phyloP scores from a whole-genome alignment of 2,888 invertebrate genomes.

The Stratiomys singularior region DNA sequence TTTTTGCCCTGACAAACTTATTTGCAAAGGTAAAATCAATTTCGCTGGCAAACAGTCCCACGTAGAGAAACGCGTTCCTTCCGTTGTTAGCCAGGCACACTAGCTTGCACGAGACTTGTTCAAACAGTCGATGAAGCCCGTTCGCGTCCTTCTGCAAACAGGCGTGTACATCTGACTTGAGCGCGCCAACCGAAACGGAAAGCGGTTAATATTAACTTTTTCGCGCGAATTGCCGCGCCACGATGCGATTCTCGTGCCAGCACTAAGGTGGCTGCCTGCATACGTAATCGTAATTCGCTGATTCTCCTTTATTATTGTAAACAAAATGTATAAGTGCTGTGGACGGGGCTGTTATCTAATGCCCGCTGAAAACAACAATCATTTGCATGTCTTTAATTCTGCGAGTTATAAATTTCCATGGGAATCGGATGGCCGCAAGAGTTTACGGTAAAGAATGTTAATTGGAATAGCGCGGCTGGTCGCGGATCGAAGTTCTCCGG shows the following conservation, averaged over 20 bases:
- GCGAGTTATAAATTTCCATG: background rate
- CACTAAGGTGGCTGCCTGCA: background rate
- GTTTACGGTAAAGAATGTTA: slow-evolving; percentile 28
- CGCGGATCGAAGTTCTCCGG: background rate
- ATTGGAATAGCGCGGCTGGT: background rate
- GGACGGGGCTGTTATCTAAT: slow-evolving; percentile 4
- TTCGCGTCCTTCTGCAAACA: background rate
- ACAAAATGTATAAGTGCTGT: slow-evolving; percentile 5
- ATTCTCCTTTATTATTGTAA: slow-evolving; percentile 1
- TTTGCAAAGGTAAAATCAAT: too few relatives aligned
- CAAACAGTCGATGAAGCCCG: background rate
- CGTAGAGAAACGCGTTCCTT: background rate
- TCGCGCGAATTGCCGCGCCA: background rate
- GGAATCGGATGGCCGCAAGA: background rate
- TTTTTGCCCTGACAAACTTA: too few relatives aligned
- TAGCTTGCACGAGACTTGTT: slow-evolving; percentile 5
- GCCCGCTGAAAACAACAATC: slow-evolving; percentile 18
- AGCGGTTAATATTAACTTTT: too few relatives aligned
- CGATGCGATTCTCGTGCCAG: background rate
- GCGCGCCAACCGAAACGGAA: background rate
- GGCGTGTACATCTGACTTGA: background rate
- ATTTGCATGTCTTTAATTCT: background rate
- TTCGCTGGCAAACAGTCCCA: too few relatives aligned
- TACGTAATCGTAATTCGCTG: background rate
- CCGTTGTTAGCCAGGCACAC: background rate